phyloP scores from a whole-genome alignment of 2,888 invertebrate genomes.

The Ischnura elegans region DNA sequence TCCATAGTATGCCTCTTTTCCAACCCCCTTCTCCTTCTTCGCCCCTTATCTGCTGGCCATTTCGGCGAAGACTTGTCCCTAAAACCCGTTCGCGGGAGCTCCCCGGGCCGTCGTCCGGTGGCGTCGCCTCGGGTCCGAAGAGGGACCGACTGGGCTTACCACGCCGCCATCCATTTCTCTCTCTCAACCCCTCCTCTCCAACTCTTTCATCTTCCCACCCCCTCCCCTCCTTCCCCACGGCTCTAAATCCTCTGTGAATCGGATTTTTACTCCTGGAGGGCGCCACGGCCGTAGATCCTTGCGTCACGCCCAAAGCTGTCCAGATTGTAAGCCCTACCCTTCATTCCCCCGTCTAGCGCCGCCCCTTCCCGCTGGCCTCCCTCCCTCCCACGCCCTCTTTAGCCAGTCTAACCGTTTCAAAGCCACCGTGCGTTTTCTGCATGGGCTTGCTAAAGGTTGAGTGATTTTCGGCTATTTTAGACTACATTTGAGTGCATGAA shows the following conservation, averaged over 20 bases:
- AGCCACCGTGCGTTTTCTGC: no score
- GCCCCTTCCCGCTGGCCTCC: background rate
- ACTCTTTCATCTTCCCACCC: background rate
- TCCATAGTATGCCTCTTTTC: background rate
- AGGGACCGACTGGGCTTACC: background rate
- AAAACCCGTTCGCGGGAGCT: constrained; percentile 50
- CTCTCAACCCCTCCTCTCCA: background rate
- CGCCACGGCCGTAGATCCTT: constrained; percentile 64
- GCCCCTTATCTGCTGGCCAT: constrained; percentile 44
- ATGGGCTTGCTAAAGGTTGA: no score
- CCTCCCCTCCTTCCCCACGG: background rate
- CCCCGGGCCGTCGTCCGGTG: background rate
- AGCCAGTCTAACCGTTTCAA: no score
- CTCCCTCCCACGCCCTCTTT: background rate
- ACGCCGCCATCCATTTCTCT: background rate
- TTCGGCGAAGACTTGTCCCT: background rate
- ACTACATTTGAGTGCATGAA: no score
- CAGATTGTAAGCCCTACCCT: constrained; percentile 62
- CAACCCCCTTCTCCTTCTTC: background rate
- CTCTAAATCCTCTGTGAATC: constrained; percentile 61
- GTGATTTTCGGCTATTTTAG: no score
- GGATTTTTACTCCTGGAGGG: constrained; percentile 67
- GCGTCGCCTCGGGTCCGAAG: constrained; percentile 39
- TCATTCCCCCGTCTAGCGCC: background rate
- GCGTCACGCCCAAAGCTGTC: constrained; percentile 63